Evolutionary conservation across 2,113 vertebrate genomes (phyloP).

Genomic region (Leucosticte australis): DNA sequence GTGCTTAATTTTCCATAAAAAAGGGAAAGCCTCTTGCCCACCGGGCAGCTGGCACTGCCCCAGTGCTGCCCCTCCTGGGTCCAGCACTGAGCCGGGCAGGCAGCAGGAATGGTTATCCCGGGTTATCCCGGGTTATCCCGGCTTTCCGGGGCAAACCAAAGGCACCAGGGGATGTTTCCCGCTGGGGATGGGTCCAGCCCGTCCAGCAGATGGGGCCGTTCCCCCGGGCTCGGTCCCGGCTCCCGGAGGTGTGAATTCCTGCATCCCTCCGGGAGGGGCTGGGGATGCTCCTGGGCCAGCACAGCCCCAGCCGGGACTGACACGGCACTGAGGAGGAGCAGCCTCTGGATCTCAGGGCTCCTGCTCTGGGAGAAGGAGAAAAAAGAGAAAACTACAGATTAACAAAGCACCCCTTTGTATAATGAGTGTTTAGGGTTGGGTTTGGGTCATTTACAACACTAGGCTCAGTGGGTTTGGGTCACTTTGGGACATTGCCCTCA

Average conservation of each 20-base stretch:
- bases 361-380: not conserved
- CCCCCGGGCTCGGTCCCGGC: not conserved
- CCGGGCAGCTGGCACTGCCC: not conserved
- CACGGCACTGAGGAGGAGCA: not conserved
- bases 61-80: not conserved
- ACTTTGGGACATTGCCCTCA: accelerated
- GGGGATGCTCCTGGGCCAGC: not conserved
- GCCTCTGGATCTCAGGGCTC: not conserved
- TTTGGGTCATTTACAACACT: too few species aligned
- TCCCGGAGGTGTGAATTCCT: not conserved
- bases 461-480: not conserved
- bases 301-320: too few species aligned
- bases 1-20: too few species aligned
- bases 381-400: not conserved
- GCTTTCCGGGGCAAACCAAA: not conserved
- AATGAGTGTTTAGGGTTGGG: not conserved
- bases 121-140: not conserved
- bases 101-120: not conserved
- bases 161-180: not conserved
- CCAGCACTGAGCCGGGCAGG: not conserved
- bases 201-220: constrained; percentile 43
- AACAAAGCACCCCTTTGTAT: not conserved
- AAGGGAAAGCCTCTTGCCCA: not conserved
- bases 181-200: not conserved
- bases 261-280: too few species aligned